phyloP scores from a whole-genome alignment of 2,888 invertebrate species.

The Axea sp. region DNA sequence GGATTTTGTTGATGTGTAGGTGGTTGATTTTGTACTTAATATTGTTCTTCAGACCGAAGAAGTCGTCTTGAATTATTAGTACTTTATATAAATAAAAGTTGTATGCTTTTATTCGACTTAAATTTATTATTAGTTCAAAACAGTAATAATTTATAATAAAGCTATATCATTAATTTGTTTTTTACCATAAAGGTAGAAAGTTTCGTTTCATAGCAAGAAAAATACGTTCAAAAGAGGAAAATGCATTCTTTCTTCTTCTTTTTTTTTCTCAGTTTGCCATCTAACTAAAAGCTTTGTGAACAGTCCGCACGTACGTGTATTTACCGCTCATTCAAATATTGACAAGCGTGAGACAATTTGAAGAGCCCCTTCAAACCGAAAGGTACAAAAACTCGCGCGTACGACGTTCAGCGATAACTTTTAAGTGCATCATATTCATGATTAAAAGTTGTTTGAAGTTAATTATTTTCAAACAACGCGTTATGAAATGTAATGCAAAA shows the following conservation, averaged over 20 bases:
- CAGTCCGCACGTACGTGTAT: constrained; percentile 43
- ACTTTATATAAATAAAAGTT: too few species aligned
- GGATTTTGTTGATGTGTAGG: too few species aligned
- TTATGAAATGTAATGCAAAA: too few species aligned
- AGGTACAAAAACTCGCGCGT: constrained; percentile 21
- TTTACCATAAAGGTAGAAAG: constrained; percentile 40
- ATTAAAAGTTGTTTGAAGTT: constrained; percentile 13
- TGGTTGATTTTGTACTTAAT: too few species aligned
- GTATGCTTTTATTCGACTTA: constrained; percentile 25
- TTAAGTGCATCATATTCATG: constrained; percentile 21
- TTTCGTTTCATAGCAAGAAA: constrained; percentile 43
- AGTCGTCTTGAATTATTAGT: too few species aligned
- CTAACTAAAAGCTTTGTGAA: constrained; percentile 22
- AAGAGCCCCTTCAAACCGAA: constrained; percentile 34
- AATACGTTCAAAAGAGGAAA: neutral
- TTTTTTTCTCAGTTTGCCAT: constrained; percentile 12
- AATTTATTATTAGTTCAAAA: too few species aligned
- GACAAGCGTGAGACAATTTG: constrained; percentile 56
- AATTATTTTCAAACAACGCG: constrained; percentile 17
- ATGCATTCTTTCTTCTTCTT: neutral
- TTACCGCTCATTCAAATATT: constrained; percentile 58
- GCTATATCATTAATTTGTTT: constrained; percentile 49
- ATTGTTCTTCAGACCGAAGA: constrained; percentile 18
- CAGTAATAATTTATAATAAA: constrained; percentile 18
- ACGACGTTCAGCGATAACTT: constrained; percentile 22